phyloP scores from a whole-genome alignment of 1,140 invertebrate species.

The Pseudachorutes palmiensis region DNA sequence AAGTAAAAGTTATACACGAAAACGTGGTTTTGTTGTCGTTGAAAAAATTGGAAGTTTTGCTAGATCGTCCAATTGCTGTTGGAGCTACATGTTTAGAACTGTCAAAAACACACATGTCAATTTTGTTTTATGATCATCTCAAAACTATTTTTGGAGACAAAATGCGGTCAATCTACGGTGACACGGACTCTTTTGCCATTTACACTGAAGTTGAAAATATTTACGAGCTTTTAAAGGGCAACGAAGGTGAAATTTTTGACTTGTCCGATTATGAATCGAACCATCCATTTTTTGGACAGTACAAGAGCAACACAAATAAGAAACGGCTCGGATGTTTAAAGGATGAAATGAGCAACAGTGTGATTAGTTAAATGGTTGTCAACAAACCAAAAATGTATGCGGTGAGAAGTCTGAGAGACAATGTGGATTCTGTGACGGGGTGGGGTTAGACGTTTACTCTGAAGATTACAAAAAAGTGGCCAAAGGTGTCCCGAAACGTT shows the following conservation, averaged over 20 bases:
- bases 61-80: slow-evolving; percentile 17
- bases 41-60: slow-evolving; percentile 5
- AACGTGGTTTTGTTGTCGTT: slow-evolving; percentile 3
- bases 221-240: background rate
- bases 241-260: background rate
- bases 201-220: slow-evolving; percentile 9
- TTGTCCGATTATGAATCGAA: background rate
- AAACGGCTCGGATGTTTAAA: background rate
- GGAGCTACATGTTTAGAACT: slow-evolving; percentile 15
- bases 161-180: background rate
- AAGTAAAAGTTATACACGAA: background rate
- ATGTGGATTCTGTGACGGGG: background rate
- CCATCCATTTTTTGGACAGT: background rate
- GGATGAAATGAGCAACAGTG: background rate
- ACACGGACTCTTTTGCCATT: slow-evolving; percentile 14
- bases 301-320: background rate
- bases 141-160: background rate
- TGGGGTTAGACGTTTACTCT: background rate
- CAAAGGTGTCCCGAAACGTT: background rate
- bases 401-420: background rate
- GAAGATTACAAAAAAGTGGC: background rate
- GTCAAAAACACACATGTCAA: slow-evolving; percentile 16
- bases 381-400: background rate
- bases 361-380: background rate
- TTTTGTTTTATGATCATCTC: slow-evolving; percentile 16